Evolutionary conservation across 30 jellyfish, hydroid and myxozoan genomes (phyloP), one percentile per base, ranked within the genome.

Genomic region (Chrysaora quinquecirrha): DNA sequence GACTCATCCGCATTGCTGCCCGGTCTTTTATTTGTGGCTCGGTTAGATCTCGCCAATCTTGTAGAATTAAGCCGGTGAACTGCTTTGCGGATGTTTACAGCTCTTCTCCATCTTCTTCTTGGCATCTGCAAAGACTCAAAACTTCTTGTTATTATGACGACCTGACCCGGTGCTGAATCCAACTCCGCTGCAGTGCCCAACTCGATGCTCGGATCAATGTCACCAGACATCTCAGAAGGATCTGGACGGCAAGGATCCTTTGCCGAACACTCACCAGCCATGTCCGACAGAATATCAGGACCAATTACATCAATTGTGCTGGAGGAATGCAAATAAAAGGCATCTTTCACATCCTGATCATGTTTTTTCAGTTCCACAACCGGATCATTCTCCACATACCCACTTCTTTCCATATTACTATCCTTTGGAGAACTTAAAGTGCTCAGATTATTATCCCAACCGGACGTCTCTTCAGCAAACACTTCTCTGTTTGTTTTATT

Each of bases 181-280:
- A 82, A n/a, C 61, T 82, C 92, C 21, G 92, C 92, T 16, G 75
- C 83, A 4, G 85, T 82, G 0, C 85, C 92, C 35, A 82, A 38
- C 43, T 82, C 92, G 50, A 82, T 58, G 28, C 23, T 30, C 48
- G 81, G 73, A 64, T 68, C 85, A 63, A 82, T 58, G 21, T 82
- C 92, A 3, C 68, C 68, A 25, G 68, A 52, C 25, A 52, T 52
- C 25, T 52, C 68, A 3, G 27, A 9, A 16, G 29, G 68, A 9
- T 43, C 58, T 43, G 58, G 58, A 6, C 16, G 58, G 9, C 58
- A 9, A 43, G 58, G 12, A 43, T 9, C 58, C 9, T 9, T 43
- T 43, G 58, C 9, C 9, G 12, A 9, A 6, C 16, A 9, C 16
- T 43, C 58, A 43, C 16, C 12, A 43, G 16, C 16, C 58, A 43